These are phyloP conservation scores for Dendroctonus ponderosae DNA, from an alignment of 1,140 invertebrate genomes.

Conservation along the genomic window DNA sequence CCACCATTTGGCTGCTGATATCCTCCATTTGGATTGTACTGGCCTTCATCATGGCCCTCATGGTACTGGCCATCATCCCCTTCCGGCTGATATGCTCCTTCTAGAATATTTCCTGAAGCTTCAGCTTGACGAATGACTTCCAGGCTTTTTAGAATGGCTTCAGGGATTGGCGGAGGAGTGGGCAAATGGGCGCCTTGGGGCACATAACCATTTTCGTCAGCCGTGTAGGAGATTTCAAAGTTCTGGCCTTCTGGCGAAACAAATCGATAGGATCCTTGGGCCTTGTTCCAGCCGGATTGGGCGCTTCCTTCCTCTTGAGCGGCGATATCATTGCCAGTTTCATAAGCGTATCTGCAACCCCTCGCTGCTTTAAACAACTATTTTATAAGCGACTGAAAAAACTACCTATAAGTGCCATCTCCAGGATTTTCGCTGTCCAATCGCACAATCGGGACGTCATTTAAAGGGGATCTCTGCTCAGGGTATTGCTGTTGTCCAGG, in stretches of 20 bases:
- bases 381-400: background rate
- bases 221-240: slow-evolving; percentile 52
- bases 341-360: slow-evolving; percentile 48
- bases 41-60: slow-evolving; percentile 24
- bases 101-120: slow-evolving; percentile 15
- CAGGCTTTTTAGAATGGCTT: slow-evolving; percentile 54
- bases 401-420: slow-evolving; percentile 37
- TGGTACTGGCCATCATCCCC: slow-evolving; percentile 23
- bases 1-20: slow-evolving; percentile 2
- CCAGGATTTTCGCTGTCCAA: slow-evolving; percentile 31
- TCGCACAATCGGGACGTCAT: slow-evolving; percentile 28
- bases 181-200: slow-evolving; percentile 58
- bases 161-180: slow-evolving; percentile 58
- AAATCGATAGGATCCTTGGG: slow-evolving; percentile 46
- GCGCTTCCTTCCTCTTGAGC: slow-evolving; percentile 46
- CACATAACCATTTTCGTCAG: slow-evolving; percentile 67
- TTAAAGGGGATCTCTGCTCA: slow-evolving; percentile 15
- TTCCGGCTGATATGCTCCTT: slow-evolving; percentile 25
- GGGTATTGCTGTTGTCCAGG: slow-evolving; percentile 12
- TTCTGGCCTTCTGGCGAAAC: slow-evolving; percentile 48
- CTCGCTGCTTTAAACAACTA: background rate
- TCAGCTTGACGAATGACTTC: slow-evolving; percentile 49
- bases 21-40: slow-evolving; percentile 17
- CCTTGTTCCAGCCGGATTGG: slow-evolving; percentile 32
- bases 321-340: slow-evolving; percentile 54